These are phyloP conservation scores for Mesorhabditis spiculigera DNA, from an alignment of 2,888 invertebrate genomes.

Conservation along the genomic window DNA sequence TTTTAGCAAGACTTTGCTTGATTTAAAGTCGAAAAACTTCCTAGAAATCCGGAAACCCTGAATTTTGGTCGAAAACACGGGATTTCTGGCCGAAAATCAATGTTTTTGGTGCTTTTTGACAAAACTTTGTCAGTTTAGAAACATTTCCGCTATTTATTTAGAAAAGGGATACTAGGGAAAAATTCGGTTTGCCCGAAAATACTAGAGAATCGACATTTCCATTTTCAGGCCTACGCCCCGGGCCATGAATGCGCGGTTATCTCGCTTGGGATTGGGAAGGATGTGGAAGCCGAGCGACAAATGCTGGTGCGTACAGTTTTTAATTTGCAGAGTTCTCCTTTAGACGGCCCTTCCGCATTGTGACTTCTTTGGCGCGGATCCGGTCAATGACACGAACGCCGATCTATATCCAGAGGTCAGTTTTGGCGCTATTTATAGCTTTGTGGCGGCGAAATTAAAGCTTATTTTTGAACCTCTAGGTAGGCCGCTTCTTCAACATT, in stretches of 20 bases:
- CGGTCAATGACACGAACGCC: conserved; percentile 30
- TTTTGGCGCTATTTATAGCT: neutral
- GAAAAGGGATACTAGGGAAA: too few species aligned
- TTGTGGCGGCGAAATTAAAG: neutral
- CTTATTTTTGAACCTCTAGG: conserved; percentile 8
- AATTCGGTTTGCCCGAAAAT: too few species aligned
- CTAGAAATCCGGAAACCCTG: too few species aligned
- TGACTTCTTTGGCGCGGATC: conserved; percentile 32
- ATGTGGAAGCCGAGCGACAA: conserved; percentile 30
- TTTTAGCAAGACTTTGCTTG: too few species aligned
- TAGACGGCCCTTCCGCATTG: conserved; percentile 22
- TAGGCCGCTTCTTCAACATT: conserved; percentile 32
- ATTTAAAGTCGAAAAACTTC: too few species aligned
- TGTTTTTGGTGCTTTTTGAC: too few species aligned
- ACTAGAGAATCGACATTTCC: too few species aligned
- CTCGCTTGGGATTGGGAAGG: conserved; percentile 36
- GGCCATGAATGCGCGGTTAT: conserved; percentile 23
- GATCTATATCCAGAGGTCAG: conserved; percentile 24
- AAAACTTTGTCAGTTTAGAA: too few species aligned
- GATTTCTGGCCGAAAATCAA: too few species aligned
- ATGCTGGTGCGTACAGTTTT: conserved; percentile 18
- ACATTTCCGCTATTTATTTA: too few species aligned
- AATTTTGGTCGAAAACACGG: too few species aligned
- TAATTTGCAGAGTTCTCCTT: neutral
- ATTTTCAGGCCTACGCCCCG: neutral